These are phyloP conservation scores for Gallinago stenura DNA, from an alignment of 2,797 vertebrate species.

Conservation along the genomic window DNA sequence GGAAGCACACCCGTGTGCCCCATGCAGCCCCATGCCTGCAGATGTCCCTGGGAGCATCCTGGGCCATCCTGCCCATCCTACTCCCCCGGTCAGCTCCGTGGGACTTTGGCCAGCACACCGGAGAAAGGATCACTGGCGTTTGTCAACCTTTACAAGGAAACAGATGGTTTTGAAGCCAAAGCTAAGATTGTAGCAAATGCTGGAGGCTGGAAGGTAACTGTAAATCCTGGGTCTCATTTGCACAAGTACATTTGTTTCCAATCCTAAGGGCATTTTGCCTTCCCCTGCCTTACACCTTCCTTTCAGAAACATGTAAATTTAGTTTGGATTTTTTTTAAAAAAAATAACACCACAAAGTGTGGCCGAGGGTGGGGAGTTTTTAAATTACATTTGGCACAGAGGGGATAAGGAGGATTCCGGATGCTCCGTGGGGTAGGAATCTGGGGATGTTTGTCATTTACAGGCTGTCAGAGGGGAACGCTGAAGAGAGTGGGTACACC, in stretches of 20 bases:
- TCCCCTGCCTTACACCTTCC: neutral
- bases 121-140: neutral
- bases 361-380: neutral
- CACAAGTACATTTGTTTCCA: conserved; percentile 26
- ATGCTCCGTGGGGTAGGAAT: neutral
- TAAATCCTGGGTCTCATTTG: conserved; percentile 57
- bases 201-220: conserved; percentile 24
- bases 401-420: neutral
- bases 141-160: conserved; percentile 24
- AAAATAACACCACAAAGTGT: neutral
- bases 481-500: neutral
- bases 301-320: conserved; percentile 41
- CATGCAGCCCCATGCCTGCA: neutral
- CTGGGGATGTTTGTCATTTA: neutral
- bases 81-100: neutral
- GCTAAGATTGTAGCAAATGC: conserved; percentile 1
- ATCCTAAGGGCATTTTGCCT: conserved; percentile 33
- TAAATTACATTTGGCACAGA: neutral
- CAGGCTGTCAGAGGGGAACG: neutral
- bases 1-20: fast-evolving
- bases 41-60: neutral
- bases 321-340: neutral
- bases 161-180: conserved; percentile 14
- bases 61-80: neutral
- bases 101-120: neutral